phyloP scores from a whole-genome alignment of 1,140 invertebrate species.

The Calliphora vicina region DNA sequence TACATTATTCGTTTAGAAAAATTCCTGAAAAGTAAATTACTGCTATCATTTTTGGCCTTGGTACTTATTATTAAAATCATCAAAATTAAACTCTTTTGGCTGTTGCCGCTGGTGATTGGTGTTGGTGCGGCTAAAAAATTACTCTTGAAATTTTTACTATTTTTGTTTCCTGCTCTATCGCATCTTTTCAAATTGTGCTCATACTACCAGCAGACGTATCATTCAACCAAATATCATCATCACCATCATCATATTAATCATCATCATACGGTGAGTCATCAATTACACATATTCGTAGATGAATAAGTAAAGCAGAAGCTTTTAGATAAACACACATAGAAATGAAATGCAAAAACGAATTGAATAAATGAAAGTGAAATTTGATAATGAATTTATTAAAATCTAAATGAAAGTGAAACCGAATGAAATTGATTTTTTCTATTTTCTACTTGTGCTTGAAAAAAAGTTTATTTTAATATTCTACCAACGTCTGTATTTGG shows the following conservation, averaged over 20 bases:
- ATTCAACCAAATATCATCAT: slow-evolving; percentile 78
- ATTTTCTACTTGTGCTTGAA: not conserved
- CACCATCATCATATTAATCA: slow-evolving; percentile 79
- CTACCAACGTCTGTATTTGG: not conserved
- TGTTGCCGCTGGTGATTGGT: slow-evolving; percentile 77
- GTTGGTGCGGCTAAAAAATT: slow-evolving; percentile 83
- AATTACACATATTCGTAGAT: slow-evolving; percentile 2
- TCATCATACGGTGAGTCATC: slow-evolving; percentile 67
- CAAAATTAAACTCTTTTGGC: slow-evolving; percentile 78
- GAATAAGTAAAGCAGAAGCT: not conserved
- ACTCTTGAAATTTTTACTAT: slow-evolving; percentile 79
- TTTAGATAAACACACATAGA: not conserved
- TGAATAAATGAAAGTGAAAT: slow-evolving; percentile 9
- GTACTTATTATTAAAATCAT: slow-evolving; percentile 81
- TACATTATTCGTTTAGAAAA: slow-evolving; percentile 72
- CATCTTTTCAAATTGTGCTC: slow-evolving; percentile 86
- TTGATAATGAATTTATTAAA: not conserved
- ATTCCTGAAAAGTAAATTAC: slow-evolving; percentile 76
- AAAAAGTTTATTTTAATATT: not conserved
- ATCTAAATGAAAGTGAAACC: slow-evolving; percentile 20
- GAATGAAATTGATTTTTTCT: not conserved
- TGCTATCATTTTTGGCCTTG: slow-evolving; percentile 76
- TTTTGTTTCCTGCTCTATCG: slow-evolving; percentile 80
- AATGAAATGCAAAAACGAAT: not conserved
- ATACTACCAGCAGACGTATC: slow-evolving; percentile 76